These are phyloP conservation scores for Desmophyllum pertusum DNA, from an alignment of 92 coral and sea anemone genomes.

Conservation along the genomic window DNA sequence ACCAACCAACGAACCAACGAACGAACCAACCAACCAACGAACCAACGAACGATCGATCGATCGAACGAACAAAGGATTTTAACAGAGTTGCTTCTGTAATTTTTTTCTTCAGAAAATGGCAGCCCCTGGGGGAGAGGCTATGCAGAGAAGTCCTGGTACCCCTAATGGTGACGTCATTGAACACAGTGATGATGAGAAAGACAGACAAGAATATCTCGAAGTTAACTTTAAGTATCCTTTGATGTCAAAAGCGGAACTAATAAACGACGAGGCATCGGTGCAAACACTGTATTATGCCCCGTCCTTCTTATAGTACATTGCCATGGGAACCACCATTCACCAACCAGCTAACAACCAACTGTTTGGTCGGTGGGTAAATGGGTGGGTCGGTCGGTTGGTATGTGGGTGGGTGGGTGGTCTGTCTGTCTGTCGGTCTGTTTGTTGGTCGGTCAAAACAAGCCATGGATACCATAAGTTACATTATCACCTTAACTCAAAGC, in stretches of 20 bases:
- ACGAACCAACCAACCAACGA: no score
- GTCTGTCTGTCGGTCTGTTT: neutral
- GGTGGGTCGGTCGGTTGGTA: neutral
- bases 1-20: no score
- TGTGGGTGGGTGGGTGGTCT: neutral
- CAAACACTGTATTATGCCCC: neutral
- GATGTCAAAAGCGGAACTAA: neutral
- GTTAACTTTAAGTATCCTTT: conserved; percentile 99
- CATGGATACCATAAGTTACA: neutral
- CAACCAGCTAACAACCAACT: neutral
- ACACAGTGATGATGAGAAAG: conserved; percentile 66
- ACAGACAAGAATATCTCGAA: conserved; percentile 87
- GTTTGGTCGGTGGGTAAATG: neutral
- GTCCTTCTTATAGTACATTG: neutral
- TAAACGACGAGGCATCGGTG: neutral
- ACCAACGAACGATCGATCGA: no score
- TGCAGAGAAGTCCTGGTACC: conserved; percentile 46
- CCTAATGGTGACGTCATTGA: conserved; percentile 66
- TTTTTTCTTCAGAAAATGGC: conserved; percentile 68
- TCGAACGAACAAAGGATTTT: no score
- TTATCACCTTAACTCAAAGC: conserved; percentile 56
- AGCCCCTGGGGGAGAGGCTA: conserved; percentile 56
- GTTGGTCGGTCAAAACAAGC: neutral
- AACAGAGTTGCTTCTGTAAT: neutral
- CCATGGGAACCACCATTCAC: no score